These are phyloP conservation scores for Burhinus bistriatus DNA, from an alignment of 2,113 vertebrate species.

Conservation along the genomic window DNA sequence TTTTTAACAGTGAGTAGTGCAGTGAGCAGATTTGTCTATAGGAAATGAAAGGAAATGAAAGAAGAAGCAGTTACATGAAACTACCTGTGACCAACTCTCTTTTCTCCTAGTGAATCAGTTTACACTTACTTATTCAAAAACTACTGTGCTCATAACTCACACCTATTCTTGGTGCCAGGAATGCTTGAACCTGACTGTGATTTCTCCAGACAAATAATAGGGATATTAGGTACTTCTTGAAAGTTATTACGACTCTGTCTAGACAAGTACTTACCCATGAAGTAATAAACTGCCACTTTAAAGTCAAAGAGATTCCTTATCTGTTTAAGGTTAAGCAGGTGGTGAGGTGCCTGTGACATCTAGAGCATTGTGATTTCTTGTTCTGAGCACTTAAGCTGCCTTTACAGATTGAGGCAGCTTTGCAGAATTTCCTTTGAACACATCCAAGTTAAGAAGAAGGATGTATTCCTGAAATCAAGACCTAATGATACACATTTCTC, in stretches of 20 bases:
- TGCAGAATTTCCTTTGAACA: background rate
- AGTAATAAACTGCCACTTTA: background rate
- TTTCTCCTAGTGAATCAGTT: conserved; percentile 27
- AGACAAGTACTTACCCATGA: conserved; percentile 15
- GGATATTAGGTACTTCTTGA: conserved; percentile 22
- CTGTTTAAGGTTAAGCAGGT: conserved; percentile 26
- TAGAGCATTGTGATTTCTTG: background rate
- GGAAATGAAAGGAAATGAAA: conserved; percentile 27
- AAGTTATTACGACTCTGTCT: conserved; percentile 28
- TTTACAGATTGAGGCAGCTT: background rate
- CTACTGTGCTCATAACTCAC: background rate
- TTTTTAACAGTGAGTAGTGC: background rate
- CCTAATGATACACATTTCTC: rapidly evolving
- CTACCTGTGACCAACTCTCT: background rate
- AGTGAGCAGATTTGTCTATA: background rate
- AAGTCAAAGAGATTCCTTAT: conserved; percentile 20
- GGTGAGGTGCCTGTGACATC: conserved; percentile 19
- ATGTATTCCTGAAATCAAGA: background rate
- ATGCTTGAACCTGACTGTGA: background rate
- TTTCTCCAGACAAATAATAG: conserved; percentile 22
- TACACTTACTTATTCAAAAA: conserved; percentile 12
- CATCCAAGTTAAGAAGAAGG: background rate
- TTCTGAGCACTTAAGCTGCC: background rate
- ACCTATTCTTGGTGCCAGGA: background rate
- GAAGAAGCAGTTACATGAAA: background rate